phyloP scores from a whole-genome alignment of 2,888 invertebrate genomes.

The Torymus auratus region DNA sequence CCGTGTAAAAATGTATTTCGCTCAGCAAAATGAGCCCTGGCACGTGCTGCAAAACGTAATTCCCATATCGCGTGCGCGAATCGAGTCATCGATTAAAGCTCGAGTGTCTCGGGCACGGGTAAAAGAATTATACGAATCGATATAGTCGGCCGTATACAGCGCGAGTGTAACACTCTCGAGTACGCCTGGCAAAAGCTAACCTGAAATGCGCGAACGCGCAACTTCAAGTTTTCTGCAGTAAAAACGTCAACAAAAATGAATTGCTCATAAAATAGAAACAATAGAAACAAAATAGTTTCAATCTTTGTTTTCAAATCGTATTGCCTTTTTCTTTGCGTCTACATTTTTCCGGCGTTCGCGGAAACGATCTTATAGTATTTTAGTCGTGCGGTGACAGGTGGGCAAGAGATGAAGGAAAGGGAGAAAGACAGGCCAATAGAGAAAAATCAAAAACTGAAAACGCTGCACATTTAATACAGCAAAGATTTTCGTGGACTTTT shows the following conservation, averaged over 20 bases:
- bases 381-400: neutral
- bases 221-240: constrained; percentile 57
- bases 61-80: constrained; percentile 52
- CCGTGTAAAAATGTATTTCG: too few relatives aligned
- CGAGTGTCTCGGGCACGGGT: constrained; percentile 50
- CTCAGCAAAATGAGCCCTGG: too few relatives aligned
- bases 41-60: constrained; percentile 20
- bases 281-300: constrained; percentile 68
- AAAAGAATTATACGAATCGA: constrained; percentile 62
- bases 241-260: constrained; percentile 70
- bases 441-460: too few relatives aligned
- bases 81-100: constrained; percentile 60
- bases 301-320: too few relatives aligned
- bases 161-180: neutral
- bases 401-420: neutral
- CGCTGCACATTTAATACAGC: too few relatives aligned
- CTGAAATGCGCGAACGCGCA: constrained; percentile 40
- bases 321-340: too few relatives aligned
- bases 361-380: constrained; percentile 34
- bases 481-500: too few relatives aligned
- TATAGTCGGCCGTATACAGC: constrained; percentile 22
- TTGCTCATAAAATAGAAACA: constrained; percentile 67
- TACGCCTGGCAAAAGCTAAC: neutral
- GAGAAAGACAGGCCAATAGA: too few relatives aligned
- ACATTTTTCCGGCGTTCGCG: neutral